Evolutionary conservation across 2,797 vertebrate genomes (phyloP).

Genomic region (Petrocephalus sullivani): DNA sequence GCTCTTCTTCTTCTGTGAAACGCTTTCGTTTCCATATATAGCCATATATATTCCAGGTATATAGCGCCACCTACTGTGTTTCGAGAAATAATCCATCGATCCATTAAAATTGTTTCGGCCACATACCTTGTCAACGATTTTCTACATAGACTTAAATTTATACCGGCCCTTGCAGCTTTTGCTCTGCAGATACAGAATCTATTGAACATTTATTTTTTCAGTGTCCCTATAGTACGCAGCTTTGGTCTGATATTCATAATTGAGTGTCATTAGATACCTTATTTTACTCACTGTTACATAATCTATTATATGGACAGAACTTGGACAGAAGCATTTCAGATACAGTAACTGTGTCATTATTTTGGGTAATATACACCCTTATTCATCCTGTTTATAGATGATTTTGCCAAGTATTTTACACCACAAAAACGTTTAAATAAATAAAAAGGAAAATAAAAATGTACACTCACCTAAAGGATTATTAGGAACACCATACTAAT

Average conservation of each 20-base stretch:
- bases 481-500: too few relatives aligned
- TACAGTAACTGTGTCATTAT: not conserved
- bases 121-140: not conserved
- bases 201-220: not conserved
- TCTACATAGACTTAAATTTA: not conserved
- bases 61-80: not conserved
- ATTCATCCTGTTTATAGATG: not conserved
- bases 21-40: not conserved
- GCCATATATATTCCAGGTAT: not conserved
- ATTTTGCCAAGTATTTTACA: not conserved
- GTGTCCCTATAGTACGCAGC: not conserved
- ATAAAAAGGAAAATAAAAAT: not conserved
- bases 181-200: not conserved
- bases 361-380: not conserved
- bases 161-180: not conserved
- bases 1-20: not conserved
- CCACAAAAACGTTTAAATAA: not conserved
- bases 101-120: not conserved
- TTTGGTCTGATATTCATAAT: not conserved
- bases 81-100: not conserved
- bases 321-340: not conserved
- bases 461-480: too few relatives aligned
- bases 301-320: not conserved
- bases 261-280: not conserved
- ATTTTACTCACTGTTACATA: not conserved